Evolutionary conservation across 1,140 invertebrate genomes (phyloP).

Genomic region (Drosophila eugracilis): DNA sequence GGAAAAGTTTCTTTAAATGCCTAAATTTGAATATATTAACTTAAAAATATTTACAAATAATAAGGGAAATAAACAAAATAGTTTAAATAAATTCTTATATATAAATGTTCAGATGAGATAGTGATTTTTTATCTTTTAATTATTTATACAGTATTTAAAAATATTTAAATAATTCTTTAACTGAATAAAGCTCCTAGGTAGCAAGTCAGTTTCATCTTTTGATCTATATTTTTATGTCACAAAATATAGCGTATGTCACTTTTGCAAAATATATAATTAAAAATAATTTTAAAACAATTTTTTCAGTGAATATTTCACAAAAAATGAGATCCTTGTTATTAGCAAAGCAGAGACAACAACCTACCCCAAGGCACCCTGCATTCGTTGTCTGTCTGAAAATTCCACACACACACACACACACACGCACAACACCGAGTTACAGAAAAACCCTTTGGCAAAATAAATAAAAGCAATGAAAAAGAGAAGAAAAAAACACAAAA

Average conservation of each 20-base stretch:
- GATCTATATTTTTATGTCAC: no score
- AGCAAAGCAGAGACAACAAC: slow-evolving; percentile 32
- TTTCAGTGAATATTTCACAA: slow-evolving; percentile 7
- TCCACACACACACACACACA: slow-evolving; percentile 15
- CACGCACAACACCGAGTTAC: slow-evolving; percentile 22
- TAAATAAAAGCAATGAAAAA: slow-evolving; percentile 24
- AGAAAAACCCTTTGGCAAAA: slow-evolving; percentile 60
- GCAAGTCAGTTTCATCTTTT: no score
- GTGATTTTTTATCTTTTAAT: not conserved
- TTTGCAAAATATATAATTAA: no score
- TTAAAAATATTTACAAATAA: no score
- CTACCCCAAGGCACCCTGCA: slow-evolving; percentile 18
- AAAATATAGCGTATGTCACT: no score
- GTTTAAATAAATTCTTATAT: no score
- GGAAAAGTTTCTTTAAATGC: not conserved
- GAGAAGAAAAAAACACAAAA: slow-evolving; percentile 28
- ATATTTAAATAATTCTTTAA: no score
- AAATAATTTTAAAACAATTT: slow-evolving; percentile 1
- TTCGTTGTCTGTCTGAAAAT: slow-evolving; percentile 20
- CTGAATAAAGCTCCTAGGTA: no score
- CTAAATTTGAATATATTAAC: no score
- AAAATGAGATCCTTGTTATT: slow-evolving; percentile 43
- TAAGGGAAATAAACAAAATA: no score
- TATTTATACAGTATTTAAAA: not conserved
- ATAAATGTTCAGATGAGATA: no score